These are phyloP conservation scores for Platerodrilus igneus DNA, from an alignment of 2,888 invertebrate genomes.

Conservation along the genomic window DNA sequence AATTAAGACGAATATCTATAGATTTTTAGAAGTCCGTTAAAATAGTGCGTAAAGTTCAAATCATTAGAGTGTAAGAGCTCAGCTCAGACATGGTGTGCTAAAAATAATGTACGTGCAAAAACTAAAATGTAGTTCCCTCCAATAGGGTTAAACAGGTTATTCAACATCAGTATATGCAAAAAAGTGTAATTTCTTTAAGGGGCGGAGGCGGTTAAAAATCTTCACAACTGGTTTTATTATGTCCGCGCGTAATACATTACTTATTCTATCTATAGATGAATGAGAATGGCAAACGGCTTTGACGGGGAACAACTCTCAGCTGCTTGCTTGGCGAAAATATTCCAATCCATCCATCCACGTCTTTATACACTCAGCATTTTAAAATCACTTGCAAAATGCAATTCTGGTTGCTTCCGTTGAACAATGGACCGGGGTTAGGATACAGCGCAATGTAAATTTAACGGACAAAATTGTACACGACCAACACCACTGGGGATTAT, in stretches of 20 bases:
- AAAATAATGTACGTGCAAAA: no score
- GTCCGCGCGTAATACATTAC: conserved; percentile 7
- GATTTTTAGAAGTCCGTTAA: no score
- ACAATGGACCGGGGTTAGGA: conserved; percentile 34
- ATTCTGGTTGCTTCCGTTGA: conserved; percentile 40
- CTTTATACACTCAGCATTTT: conserved; percentile 28
- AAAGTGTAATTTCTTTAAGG: conserved; percentile 42
- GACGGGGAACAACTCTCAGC: conserved; percentile 27
- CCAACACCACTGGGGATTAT: no score
- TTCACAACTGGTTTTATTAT: conserved; percentile 18
- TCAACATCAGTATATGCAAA: conserved; percentile 40
- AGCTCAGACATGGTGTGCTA: no score
- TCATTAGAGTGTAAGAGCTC: no score
- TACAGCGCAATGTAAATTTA: conserved; percentile 18
- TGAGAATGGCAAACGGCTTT: conserved; percentile 19
- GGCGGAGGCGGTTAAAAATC: conserved; percentile 48
- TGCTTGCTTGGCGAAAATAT: conserved; percentile 40
- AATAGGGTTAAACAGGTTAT: conserved; percentile 44
- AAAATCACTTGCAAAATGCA: conserved; percentile 43
- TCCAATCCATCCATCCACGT: conserved; percentile 21
- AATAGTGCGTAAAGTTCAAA: no score
- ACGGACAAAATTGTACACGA: conserved; percentile 26
- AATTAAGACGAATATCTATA: no score
- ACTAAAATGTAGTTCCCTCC: conserved; percentile 37
- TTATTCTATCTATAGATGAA: conserved; percentile 18